These are phyloP conservation scores for Artemia franciscana DNA, from an alignment of 1,140 invertebrate genomes.

Conservation along the genomic window DNA sequence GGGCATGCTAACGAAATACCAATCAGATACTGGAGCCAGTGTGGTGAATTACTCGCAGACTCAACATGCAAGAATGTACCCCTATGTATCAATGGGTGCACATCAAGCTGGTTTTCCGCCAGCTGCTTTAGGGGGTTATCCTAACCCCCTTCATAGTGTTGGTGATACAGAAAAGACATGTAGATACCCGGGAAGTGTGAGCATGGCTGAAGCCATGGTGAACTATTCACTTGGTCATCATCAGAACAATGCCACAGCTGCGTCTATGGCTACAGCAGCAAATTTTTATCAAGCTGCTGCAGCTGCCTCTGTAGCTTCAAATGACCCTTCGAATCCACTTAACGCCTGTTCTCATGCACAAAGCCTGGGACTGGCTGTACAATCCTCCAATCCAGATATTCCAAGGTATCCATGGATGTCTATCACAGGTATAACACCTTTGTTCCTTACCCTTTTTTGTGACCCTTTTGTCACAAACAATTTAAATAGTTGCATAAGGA, in stretches of 20 bases:
- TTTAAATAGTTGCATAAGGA: no score
- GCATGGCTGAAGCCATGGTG: slow-evolving; percentile 43
- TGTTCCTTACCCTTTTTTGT: no score
- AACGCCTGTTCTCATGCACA: slow-evolving; percentile 32
- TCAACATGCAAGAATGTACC: slow-evolving; percentile 29
- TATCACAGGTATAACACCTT: slow-evolving; percentile 62
- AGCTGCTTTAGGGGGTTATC: slow-evolving; percentile 19
- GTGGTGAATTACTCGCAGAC: slow-evolving; percentile 18
- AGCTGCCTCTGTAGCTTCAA: slow-evolving; percentile 29
- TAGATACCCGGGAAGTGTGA: slow-evolving; percentile 34
- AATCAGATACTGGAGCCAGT: slow-evolving; percentile 31
- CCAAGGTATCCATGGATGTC: slow-evolving; percentile 92
- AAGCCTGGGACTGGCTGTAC: slow-evolving; percentile 13
- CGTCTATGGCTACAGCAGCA: slow-evolving; percentile 19
- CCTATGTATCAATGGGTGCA: slow-evolving; percentile 38
- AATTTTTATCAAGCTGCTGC: slow-evolving; percentile 23
- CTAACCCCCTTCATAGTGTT: slow-evolving; percentile 22
- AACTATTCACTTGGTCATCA: slow-evolving; percentile 40
- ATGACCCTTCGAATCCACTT: slow-evolving; percentile 32
- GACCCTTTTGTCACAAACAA: no score
- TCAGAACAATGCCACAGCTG: slow-evolving; percentile 31
- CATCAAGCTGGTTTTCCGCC: slow-evolving; percentile 37
- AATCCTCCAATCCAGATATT: slow-evolving; percentile 51
- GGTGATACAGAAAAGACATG: slow-evolving; percentile 47
- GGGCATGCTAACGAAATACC: slow-evolving; percentile 87